Base-by-base conservation (phyloP, 2,888 invertebrate genomes). In the Ferdinandea cuprea region DNA sequence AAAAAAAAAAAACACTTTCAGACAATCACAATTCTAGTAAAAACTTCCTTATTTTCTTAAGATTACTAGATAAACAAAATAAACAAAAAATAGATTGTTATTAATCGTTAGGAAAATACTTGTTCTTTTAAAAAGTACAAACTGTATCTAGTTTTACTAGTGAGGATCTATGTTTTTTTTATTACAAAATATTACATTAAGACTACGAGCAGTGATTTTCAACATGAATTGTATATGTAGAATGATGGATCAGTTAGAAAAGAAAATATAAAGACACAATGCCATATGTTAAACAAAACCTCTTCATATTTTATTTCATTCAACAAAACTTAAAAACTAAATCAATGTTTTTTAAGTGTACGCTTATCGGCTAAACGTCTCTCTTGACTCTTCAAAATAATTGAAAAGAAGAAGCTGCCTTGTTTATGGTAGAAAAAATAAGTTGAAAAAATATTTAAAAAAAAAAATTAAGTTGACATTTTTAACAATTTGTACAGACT, bases 101-200 rank as follows among this genome's bases (percentile, higher is more conserved):
- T 25, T 3, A 25, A 25, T 25, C 25, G 5, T 58, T 81, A 72
- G 32, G 65, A 77, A 77, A 81, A 71, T 81, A 81, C 52, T 77
- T 50, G 50, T 72, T 72, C 71, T 71, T 80, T 77, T 61, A 35
- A 46, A 77, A 77, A 81, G 80, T 65, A 81, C 81, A 71, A 61
- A 81, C 44, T 19, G 77, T 30, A 71, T 48, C 81, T 81, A 81
- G 81, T 81, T 77, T 61, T 11, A 81, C 77, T 81, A 81, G 71
- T 58, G 77, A 69, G 59, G 65, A 77, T 61, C 65, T 80, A 56
- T 17, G 19, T 42, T 44, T 35, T 13, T 44, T 52, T 46, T 44
- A 68, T 61, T 79, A 74, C 54, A 63, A 54, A 40, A 66, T 44
- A 68, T 61, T 79, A 74, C 54, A 63, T 59, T 40, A 66, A 68